A percentile compares a stretch with the other conserved stretches of the same genome.
phyloP scores from a whole-genome alignment of 2,797 vertebrate species.

The Propithecus perrieri region DNA sequence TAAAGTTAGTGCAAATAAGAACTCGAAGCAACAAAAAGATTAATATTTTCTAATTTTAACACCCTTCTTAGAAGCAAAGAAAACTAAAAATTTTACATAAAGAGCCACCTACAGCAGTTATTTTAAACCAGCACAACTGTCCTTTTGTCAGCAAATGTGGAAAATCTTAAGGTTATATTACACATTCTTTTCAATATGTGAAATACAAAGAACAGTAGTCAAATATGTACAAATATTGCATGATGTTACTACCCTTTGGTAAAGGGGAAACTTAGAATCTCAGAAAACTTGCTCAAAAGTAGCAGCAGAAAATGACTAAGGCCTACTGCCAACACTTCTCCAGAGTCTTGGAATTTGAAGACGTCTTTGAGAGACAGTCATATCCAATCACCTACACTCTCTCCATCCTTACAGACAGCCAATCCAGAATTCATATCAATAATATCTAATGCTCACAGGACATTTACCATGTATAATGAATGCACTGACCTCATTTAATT shows the following conservation, averaged over 20 bases:
- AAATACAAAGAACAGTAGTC: not conserved
- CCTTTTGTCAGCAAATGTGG: not conserved
- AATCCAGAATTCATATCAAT: not conserved
- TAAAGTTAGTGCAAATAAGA: constrained; percentile 20
- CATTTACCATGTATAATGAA: not conserved
- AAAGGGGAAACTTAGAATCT: not conserved
- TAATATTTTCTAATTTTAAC: constrained; percentile 58
- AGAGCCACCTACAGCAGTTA: constrained; percentile 38
- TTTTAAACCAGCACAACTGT: constrained; percentile 50
- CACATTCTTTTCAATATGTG: not conserved
- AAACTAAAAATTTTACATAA: constrained; percentile 67
- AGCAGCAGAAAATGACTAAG: not conserved
- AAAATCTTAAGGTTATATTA: constrained; percentile 21
- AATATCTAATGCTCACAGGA: not conserved
- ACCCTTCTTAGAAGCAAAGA: constrained; percentile 11
- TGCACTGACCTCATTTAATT: not conserved
- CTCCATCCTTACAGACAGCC: not conserved
- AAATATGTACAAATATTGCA: constrained; percentile 21
- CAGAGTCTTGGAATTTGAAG: not conserved
- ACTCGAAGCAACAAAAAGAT: constrained; percentile 51
- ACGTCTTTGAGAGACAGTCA: not conserved
- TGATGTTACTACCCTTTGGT: not conserved
- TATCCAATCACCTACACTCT: not conserved
- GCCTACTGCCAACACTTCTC: not conserved
- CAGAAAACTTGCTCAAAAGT: not conserved